Conservation (phyloP, 2,797 vertebrate species). For the Heteromormyrus szaboi region DNA sequence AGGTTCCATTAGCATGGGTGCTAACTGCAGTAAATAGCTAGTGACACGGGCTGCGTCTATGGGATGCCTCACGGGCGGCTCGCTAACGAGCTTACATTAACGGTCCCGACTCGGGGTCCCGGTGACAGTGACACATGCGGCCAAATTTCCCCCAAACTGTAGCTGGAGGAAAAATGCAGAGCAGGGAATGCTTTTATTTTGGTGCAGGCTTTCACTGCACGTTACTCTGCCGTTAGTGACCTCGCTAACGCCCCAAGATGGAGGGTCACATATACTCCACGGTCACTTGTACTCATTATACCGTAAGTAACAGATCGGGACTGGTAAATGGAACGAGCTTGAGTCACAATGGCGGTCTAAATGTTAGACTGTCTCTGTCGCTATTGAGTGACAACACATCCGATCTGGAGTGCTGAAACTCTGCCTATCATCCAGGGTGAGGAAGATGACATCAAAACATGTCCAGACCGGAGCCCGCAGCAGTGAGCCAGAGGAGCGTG, state of each 20-base stretch:
- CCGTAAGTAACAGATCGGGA: background rate
- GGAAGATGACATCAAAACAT: background rate
- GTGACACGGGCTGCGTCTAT: constrained; percentile 14
- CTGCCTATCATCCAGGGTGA: too few species aligned
- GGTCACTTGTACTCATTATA: background rate
- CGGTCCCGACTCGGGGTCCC: background rate
- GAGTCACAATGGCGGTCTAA: background rate
- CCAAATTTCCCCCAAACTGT: background rate
- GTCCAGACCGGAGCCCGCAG: too few species aligned
- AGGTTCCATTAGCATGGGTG: constrained; percentile 20
- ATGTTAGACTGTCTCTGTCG: background rate
- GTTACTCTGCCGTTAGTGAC: background rate
- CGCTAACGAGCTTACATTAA: constrained; percentile 22
- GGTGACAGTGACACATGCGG: background rate
- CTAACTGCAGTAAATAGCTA: constrained; percentile 6
- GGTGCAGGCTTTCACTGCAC: background rate
- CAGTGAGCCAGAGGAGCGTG: too few species aligned
- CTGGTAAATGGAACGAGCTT: background rate
- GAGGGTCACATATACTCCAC: too few species aligned
- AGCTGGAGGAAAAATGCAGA: background rate
- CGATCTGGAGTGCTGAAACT: background rate
- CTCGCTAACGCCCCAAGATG: background rate
- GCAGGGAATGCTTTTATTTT: too few species aligned
- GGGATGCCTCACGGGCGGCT: background rate
- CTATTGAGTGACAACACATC: background rate